These are phyloP conservation scores for Mesocentrotus franciscanus DNA, from an alignment of 53 echinoderm and acorn worm species.

Conservation along the genomic window DNA sequence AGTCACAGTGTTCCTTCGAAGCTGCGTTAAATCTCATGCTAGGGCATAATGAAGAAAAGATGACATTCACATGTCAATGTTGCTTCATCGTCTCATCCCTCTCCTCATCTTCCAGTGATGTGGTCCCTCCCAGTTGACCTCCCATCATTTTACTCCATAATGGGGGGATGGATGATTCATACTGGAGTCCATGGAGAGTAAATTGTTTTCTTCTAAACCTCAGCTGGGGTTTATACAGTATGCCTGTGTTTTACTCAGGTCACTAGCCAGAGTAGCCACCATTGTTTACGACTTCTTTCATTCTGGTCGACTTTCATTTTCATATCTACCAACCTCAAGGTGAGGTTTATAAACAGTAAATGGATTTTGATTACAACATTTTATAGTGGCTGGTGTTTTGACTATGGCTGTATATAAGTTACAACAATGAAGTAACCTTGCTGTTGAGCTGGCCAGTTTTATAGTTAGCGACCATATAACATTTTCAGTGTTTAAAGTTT, in stretches of 20 bases:
- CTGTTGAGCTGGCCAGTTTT: background rate
- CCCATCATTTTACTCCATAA: background rate
- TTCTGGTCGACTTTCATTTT: conserved; percentile 10
- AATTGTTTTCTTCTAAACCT: conserved; percentile 34
- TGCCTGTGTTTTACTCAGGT: background rate
- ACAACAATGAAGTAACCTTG: background rate
- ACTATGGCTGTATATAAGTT: background rate
- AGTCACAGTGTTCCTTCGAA: background rate
- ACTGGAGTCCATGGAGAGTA: conserved; percentile 12
- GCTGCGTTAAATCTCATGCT: background rate
- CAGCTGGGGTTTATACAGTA: conserved; percentile 4
- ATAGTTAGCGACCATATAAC: background rate
- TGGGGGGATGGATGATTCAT: conserved; percentile 15
- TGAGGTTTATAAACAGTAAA: background rate
- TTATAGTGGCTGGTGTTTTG: background rate
- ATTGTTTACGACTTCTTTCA: conserved; percentile 20
- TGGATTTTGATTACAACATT: background rate
- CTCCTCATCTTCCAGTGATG: background rate
- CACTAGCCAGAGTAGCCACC: background rate
- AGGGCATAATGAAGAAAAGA: background rate
- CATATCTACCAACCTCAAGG: background rate
- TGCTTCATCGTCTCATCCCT: background rate
- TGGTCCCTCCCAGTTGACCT: conserved; percentile 5
- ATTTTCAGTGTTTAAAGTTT: background rate
- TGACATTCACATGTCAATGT: background rate